A percentile compares a stretch with the other conserved stretches of the same genome.
Evolutionary conservation across 2,113 vertebrate species (phyloP).

Genomic region (Aramus guarauna): DNA sequence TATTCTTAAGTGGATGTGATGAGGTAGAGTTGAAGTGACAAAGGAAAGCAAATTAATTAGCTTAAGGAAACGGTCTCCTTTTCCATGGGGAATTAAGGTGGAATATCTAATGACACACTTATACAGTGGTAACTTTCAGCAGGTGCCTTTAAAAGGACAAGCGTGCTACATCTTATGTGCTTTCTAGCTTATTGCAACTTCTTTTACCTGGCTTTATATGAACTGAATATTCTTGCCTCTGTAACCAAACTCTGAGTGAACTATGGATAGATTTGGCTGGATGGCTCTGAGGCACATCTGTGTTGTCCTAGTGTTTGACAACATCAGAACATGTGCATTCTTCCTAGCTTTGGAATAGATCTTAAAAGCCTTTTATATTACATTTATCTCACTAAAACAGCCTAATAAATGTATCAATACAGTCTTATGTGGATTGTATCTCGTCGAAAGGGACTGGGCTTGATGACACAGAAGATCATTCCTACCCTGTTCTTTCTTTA

Average conservation of each 20-base stretch:
- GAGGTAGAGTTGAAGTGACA: not conserved
- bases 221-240: not conserved
- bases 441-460: not conserved
- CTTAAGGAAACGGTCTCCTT: not conserved
- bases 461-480: not conserved
- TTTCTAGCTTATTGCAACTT: not conserved
- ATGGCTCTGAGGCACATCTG: not conserved
- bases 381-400: not conserved
- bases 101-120: not conserved
- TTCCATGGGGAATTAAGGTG: not conserved
- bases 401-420: not conserved
- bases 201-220: not conserved
- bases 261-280: not conserved
- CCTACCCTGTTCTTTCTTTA: constrained; percentile 31
- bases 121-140: not conserved
- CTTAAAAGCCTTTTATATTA: not conserved
- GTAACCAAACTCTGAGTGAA: not conserved
- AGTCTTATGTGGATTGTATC: not conserved
- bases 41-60: not conserved
- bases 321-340: not conserved
- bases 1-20: not conserved
- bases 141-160: not conserved
- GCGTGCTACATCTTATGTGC: not conserved
- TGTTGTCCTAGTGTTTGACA: not conserved
- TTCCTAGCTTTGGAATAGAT: not conserved